Conservation (phyloP, 2,113 vertebrate species). For the Pipra filicauda region DNA sequence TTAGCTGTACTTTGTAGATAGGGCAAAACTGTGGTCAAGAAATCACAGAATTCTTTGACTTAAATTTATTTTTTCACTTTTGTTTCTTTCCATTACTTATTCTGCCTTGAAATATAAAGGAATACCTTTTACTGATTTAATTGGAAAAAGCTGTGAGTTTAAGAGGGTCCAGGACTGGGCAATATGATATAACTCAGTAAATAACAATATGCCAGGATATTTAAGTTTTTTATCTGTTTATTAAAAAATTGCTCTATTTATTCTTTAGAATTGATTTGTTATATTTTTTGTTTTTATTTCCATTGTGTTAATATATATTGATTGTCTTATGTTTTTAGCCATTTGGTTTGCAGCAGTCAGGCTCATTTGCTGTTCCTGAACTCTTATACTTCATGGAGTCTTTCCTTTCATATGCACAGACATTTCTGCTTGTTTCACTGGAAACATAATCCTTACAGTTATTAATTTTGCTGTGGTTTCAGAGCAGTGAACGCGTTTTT, state of each 20-base stretch:
- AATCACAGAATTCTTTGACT: background rate
- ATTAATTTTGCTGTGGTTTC: conserved; percentile 15
- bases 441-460: background rate
- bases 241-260: background rate
- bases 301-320: background rate
- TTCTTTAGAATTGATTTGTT: background rate
- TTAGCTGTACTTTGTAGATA: background rate
- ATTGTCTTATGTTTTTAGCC: background rate
- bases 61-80: background rate
- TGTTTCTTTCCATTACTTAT: background rate
- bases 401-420: background rate
- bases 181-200: conserved; percentile 70
- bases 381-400: background rate
- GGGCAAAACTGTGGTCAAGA: background rate
- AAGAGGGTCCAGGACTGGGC: conserved; percentile 65
- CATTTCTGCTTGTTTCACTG: background rate
- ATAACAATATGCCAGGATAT: background rate
- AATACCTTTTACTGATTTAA: conserved; percentile 73
- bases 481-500: background rate
- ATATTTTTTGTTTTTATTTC: fast-evolving
- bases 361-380: background rate
- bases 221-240: background rate
- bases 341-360: background rate
- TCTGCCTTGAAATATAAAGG: conserved; percentile 77
- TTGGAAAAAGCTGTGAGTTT: conserved; percentile 57